Evolutionary conservation across 1,140 invertebrate species (phyloP).

Genomic region (Anthonomus grandis): DNA sequence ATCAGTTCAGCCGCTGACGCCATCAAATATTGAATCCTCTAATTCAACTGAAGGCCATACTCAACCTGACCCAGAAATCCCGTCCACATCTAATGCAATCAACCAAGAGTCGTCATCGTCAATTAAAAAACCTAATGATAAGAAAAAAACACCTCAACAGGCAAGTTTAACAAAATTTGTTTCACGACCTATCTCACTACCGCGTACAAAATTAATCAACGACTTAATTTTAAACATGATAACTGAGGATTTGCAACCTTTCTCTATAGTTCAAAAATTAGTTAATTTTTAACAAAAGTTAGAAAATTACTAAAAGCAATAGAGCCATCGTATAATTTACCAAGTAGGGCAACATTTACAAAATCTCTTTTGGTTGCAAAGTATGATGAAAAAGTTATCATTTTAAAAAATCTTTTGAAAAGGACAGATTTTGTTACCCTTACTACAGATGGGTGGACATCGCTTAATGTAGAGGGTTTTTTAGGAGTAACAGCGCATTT

Average conservation of each 20-base stretch:
- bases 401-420: slow-evolving; percentile 1
- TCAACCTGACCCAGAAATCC: too few relatives aligned
- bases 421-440: background rate
- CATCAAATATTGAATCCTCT: too few relatives aligned
- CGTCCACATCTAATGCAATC: too few relatives aligned
- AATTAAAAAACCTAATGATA: background rate
- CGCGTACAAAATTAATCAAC: slow-evolving; percentile 8
- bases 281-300: too few relatives aligned
- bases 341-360: slow-evolving; percentile 4
- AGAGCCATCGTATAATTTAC: slow-evolving; percentile 12
- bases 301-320: slow-evolving; percentile 6
- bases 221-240: slow-evolving; percentile 8
- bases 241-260: slow-evolving; percentile 7
- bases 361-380: slow-evolving; percentile 10
- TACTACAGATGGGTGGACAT: slow-evolving; percentile 8
- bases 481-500: slow-evolving; percentile 3
- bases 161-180: background rate
- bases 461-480: background rate
- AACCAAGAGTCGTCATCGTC: too few relatives aligned
- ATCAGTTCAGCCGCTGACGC: too few relatives aligned
- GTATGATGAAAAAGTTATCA: background rate
- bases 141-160: background rate
- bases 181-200: slow-evolving; percentile 1
- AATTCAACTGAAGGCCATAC: too few relatives aligned
- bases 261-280: slow-evolving; percentile 4